These are phyloP conservation scores for Orthonychiurus folsomi DNA, from an alignment of 2,888 invertebrate genomes.

Conservation along the genomic window DNA sequence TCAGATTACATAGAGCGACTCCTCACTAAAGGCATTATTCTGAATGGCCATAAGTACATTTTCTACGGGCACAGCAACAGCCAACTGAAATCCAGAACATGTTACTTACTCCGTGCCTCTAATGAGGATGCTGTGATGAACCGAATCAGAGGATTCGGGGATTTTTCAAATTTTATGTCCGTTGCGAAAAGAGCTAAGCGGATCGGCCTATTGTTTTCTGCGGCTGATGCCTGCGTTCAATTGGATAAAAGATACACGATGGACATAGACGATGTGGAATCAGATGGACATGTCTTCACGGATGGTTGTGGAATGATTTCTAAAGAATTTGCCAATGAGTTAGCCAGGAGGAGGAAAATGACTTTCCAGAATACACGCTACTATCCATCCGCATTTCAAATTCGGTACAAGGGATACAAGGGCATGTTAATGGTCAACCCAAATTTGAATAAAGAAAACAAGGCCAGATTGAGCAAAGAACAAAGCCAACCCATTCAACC, in stretches of 20 bases:
- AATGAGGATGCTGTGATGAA: not conserved
- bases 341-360: not conserved
- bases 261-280: conserved; percentile 12
- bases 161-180: conserved; percentile 9
- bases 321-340: not conserved
- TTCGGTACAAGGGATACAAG: conserved; percentile 17
- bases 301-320: conserved; percentile 15
- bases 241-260: not conserved
- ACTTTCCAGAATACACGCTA: not conserved
- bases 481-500: not conserved
- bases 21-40: not conserved
- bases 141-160: not conserved
- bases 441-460: not conserved
- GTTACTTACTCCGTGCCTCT: not conserved
- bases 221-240: not conserved
- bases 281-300: conserved; percentile 10
- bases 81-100: conserved; percentile 12
- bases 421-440: conserved; percentile 5
- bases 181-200: conserved; percentile 13
- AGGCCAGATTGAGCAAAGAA: too few relatives aligned
- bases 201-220: conserved; percentile 14
- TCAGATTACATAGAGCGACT: conserved; percentile 10
- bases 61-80: conserved; percentile 16
- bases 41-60: not conserved
- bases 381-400: conserved; percentile 10